These are phyloP conservation scores for Tiliacea aurago DNA, from an alignment of 2,888 invertebrate genomes.

Conservation along the genomic window DNA sequence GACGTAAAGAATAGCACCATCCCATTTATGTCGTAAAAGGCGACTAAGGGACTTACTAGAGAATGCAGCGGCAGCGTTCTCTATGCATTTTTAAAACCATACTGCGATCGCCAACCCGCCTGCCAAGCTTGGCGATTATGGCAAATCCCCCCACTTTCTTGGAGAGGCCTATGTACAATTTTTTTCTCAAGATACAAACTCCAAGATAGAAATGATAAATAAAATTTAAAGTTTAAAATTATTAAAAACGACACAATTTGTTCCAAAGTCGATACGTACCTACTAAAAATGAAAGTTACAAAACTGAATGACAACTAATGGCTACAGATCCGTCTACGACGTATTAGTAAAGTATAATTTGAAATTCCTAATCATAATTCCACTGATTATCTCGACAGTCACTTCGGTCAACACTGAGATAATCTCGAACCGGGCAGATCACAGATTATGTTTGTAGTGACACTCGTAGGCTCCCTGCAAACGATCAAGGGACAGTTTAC, in stretches of 20 bases:
- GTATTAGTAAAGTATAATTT: not conserved
- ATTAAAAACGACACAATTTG: not conserved
- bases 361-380: slow-evolving; percentile 17
- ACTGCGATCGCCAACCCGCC: no score
- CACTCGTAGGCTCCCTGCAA: slow-evolving; percentile 75
- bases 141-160: no score
- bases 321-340: not conserved
- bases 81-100: no score
- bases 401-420: slow-evolving; percentile 59
- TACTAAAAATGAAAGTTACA: not conserved
- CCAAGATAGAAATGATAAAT: not conserved
- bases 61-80: no score
- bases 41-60: no score
- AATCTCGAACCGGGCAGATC: slow-evolving; percentile 66
- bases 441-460: slow-evolving; percentile 73
- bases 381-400: slow-evolving; percentile 30
- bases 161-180: no score
- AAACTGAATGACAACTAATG: not conserved
- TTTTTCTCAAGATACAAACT: not conserved
- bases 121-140: no score
- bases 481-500: slow-evolving; percentile 83
- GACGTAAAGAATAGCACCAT: no score
- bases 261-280: not conserved
- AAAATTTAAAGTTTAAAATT: not conserved
- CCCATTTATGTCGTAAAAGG: no score